Evolutionary conservation across 1,140 invertebrate genomes (phyloP), one percentile per base, ranked within the genome.

Genomic region (Eriocheir sinensis): DNA sequence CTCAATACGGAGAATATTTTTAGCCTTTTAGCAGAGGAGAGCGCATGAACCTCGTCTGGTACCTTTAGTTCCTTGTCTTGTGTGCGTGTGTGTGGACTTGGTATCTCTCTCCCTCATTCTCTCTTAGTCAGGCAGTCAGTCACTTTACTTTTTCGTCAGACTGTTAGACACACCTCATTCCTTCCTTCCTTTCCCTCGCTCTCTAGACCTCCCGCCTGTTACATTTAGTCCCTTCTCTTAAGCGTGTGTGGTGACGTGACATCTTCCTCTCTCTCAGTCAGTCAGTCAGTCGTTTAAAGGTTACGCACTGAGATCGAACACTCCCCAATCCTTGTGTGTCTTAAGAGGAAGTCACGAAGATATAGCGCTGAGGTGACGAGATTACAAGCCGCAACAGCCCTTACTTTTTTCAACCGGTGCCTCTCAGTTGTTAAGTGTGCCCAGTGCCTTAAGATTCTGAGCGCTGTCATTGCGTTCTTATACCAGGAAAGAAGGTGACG

Each of bases 271-370:
- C 32, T 32, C 32, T 86, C 83, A 3, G 3, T 34, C 83, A 38
- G 8, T n/a, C 9, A 3, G 3, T 86, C 83, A 38, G 3, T 86
- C 9, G 34, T 6, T 36, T 38, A 38, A 4, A 30, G 4, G 4
- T 30, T 3, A 4, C 34, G n/a, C 79, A 80, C 34, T 80, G 4
- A 32, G 34, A 32, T 86, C 83, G 34, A 32, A 38, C 83, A 38
- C 83, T 86, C 83, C 83, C 40, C 83, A 38, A 32, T 86, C 83
- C 40, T 38, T 86, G 32, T 86, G 32, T 86, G 32, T 9, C 83
- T 86, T 38, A 21, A 8, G 15, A 15, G 34, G 21, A 83, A 17
- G 21, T 8, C 81, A 21, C 30, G 15, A 30, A 9, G 3, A 9
- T 38, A 9, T 36, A n/a, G 32, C 27, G 4, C 34, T 32, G n/a